phyloP scores from a whole-genome alignment of 2,888 invertebrate genomes.

The Leptothorax acervorum region DNA sequence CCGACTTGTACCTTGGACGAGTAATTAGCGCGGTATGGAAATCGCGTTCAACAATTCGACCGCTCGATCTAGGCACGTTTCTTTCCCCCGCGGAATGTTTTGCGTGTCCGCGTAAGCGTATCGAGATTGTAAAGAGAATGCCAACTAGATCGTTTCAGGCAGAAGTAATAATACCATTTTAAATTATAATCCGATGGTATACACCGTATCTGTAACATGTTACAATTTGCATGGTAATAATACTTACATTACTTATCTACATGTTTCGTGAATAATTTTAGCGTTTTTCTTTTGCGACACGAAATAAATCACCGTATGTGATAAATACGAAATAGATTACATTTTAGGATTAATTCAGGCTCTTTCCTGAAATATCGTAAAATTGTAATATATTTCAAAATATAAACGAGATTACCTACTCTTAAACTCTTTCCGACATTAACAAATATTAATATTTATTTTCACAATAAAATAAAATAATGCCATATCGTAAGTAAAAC shows the following conservation, averaged over 20 bases:
- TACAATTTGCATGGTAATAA: conserved; percentile 52
- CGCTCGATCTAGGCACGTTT: conserved; percentile 35
- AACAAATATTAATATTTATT: background rate
- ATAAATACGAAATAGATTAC: conserved; percentile 1
- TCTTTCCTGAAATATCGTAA: background rate
- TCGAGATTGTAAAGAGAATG: conserved; percentile 41
- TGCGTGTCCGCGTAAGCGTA: conserved; percentile 29
- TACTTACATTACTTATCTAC: conserved; percentile 26
- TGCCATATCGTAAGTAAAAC: background rate
- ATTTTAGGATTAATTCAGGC: background rate
- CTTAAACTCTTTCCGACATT: background rate
- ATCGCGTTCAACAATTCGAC: conserved; percentile 47
- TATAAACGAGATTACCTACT: background rate
- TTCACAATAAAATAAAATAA: background rate
- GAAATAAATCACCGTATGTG: background rate
- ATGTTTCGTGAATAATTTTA: conserved; percentile 30
- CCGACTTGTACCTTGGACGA: conserved; percentile 11
- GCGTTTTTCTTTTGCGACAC: conserved; percentile 10
- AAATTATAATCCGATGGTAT: conserved; percentile 48
- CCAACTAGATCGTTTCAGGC: conserved; percentile 28
- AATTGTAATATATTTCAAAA: background rate
- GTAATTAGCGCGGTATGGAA: conserved; percentile 48
- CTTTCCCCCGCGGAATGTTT: conserved; percentile 14
- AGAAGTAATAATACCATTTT: conserved; percentile 43
- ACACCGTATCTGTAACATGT: conserved; percentile 36